Conservation (phyloP, 30 jellyfish, hydroid and myxozoan genomes). For the Turritopsis dohrnii region DNA sequence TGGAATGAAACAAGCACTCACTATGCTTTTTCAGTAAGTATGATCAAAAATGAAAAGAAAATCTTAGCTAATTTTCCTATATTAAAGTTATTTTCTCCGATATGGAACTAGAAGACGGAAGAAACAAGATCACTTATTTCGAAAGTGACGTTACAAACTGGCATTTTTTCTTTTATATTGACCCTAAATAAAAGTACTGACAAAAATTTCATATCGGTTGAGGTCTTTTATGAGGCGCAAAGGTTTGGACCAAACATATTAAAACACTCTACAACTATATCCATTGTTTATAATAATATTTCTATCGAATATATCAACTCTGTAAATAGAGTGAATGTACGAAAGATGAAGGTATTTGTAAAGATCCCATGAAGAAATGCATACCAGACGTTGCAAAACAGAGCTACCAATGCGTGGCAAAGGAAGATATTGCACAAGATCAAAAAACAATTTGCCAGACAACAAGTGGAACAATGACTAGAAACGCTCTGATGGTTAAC, state of each 20-base stretch:
- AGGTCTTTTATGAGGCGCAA: no score
- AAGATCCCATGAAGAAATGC: background rate
- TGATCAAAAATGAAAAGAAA: background rate
- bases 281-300: background rate
- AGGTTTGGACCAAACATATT: background rate
- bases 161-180: no score
- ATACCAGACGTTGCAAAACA: background rate
- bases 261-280: background rate
- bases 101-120: background rate
- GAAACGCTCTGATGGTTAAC: background rate
- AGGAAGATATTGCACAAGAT: background rate
- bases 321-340: background rate
- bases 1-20: background rate
- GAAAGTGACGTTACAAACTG: no score
- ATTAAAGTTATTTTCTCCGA: no score
- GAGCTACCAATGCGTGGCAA: background rate
- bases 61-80: background rate
- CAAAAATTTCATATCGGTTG: no score
- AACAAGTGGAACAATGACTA: background rate
- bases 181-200: no score
- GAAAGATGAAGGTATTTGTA: background rate
- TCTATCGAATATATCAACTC: no score
- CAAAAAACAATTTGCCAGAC: background rate
- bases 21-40: background rate
- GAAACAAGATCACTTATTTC: no score